phyloP scores from a whole-genome alignment of 2,797 vertebrate species.

The Brachymystax lenok region DNA sequence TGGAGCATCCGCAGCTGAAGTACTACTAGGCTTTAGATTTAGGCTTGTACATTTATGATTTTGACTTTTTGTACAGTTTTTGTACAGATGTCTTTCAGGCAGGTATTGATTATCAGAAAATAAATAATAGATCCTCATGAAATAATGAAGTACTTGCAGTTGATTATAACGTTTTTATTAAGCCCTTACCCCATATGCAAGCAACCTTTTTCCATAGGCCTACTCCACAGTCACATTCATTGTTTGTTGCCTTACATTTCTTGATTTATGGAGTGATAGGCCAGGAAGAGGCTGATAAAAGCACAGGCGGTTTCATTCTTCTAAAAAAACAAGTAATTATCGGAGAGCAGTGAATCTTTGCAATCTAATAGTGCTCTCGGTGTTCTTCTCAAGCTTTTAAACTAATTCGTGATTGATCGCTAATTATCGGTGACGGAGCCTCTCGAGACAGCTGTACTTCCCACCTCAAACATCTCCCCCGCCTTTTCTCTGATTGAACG shows the following conservation, averaged over 20 bases:
- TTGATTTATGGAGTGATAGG: slow-evolving; percentile 42
- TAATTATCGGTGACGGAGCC: slow-evolving; percentile 71
- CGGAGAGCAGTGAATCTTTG: slow-evolving; percentile 70
- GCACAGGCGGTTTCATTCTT: slow-evolving; percentile 31
- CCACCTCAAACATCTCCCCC: slow-evolving; percentile 34
- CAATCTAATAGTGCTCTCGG: slow-evolving; percentile 69
- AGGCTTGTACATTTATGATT: background rate
- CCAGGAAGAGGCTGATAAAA: slow-evolving; percentile 21
- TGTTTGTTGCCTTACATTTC: slow-evolving; percentile 17
- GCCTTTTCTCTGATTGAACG: slow-evolving; percentile 53
- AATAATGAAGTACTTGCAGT: background rate
- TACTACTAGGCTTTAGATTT: background rate
- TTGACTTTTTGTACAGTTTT: background rate
- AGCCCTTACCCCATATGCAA: background rate
- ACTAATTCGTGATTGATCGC: slow-evolving; percentile 77
- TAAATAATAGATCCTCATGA: background rate
- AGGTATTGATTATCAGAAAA: background rate
- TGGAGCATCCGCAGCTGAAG: background rate
- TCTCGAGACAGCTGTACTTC: slow-evolving; percentile 51
- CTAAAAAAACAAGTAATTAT: slow-evolving; percentile 64
- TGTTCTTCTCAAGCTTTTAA: slow-evolving; percentile 75
- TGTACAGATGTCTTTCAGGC: background rate
- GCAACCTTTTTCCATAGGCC: background rate
- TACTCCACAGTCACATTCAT: slow-evolving; percentile 18
- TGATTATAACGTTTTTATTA: background rate